Percentiles rank a stretch among this genome's conserved stretches.
Evolutionary conservation across 2,888 invertebrate genomes (phyloP).

Genomic region (Caenorhabditis doughertyi): DNA sequence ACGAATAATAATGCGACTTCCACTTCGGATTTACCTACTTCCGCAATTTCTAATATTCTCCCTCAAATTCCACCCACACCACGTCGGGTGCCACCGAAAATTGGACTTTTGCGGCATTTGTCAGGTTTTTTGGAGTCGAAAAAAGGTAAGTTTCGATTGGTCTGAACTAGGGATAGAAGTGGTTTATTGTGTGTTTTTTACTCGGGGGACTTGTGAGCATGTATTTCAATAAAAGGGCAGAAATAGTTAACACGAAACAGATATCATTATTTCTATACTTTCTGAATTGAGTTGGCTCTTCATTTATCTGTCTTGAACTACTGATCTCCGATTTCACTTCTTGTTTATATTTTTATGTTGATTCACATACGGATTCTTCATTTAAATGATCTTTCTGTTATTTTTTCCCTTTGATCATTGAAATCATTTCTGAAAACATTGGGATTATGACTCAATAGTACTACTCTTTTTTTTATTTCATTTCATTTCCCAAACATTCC

Average conservation of each 20-base stretch:
- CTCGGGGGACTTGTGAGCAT: too few species aligned
- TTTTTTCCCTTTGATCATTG: conserved; percentile 13
- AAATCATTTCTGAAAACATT: conserved; percentile 17
- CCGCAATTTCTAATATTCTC: conserved; percentile 8
- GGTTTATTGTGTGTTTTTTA: too few species aligned
- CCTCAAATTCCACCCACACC: conserved; percentile 46
- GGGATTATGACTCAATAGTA: conserved; percentile 27
- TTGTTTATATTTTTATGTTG: conserved; percentile 17
- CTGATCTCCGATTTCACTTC: conserved; percentile 18
- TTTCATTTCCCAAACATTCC: neutral
- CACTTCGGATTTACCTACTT: conserved; percentile 31
- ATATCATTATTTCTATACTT: too few species aligned
- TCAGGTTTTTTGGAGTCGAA: conserved; percentile 68
- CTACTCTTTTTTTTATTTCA: neutral
- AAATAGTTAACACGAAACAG: too few species aligned
- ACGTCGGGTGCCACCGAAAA: conserved; percentile 59
- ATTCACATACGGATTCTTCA: conserved; percentile 21
- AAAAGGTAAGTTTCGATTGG: conserved; percentile 58
- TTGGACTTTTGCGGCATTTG: conserved; percentile 66
- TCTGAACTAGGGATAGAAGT: too few species aligned
- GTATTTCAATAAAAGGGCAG: too few species aligned
- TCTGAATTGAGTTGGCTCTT: too few species aligned
- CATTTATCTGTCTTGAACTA: conserved; percentile 16
- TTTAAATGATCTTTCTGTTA: conserved; percentile 15
- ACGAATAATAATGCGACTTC: conserved; percentile 34